phyloP scores from a whole-genome alignment of 1,140 invertebrate species.

The Aphelinus atriplicis region DNA sequence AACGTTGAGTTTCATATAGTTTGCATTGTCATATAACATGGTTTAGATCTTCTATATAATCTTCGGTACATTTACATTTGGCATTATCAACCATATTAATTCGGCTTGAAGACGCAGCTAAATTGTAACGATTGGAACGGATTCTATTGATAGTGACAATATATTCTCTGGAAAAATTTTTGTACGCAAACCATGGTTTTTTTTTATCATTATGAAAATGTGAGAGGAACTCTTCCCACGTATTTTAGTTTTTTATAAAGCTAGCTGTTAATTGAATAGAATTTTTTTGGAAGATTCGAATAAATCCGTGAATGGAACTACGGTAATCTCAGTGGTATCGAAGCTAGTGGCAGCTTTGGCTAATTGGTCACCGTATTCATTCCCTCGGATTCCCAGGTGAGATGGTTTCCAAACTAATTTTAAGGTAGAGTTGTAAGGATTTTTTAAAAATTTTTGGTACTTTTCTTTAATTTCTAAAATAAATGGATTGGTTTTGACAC shows the following conservation, averaged over 20 bases:
- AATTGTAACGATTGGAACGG: not conserved
- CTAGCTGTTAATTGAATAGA: not conserved
- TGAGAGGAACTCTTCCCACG: not conserved
- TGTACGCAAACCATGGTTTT: not conserved
- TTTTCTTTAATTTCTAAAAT: conserved; percentile 17
- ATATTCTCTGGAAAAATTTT: not conserved
- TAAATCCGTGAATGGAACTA: too few species aligned
- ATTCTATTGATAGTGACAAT: not conserved
- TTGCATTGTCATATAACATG: too few species aligned
- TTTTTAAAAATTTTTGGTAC: conserved; percentile 1
- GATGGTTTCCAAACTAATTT: not conserved
- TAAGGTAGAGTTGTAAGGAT: not conserved
- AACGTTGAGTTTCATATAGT: too few species aligned
- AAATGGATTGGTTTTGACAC: conserved; percentile 8
- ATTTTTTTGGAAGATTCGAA: not conserved
- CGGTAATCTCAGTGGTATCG: too few species aligned
- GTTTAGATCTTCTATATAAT: too few species aligned
- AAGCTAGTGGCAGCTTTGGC: not conserved
- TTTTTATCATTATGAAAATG: not conserved
- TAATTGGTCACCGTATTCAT: not conserved
- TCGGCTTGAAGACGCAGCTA: not conserved
- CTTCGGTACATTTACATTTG: not conserved
- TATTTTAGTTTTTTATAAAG: not conserved
- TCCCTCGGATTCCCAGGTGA: not conserved
- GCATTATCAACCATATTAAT: not conserved